Base-by-base conservation (phyloP, 2,888 invertebrate genomes). In the Stenodera caucasica region DNA sequence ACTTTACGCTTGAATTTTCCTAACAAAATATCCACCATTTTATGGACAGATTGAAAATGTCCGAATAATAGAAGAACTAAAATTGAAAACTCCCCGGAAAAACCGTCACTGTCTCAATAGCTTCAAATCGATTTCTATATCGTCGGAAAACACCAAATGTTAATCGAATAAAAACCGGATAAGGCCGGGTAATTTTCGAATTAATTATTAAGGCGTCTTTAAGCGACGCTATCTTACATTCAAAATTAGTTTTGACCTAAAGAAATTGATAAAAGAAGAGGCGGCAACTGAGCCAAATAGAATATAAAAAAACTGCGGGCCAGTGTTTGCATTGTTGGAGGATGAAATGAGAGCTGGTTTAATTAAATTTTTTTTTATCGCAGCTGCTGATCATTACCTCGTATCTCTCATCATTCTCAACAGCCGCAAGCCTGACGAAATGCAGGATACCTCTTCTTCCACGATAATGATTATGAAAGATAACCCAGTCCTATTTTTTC, bases 321-420 rank as follows among this genome's bases (percentile, higher is more conserved):
- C 45, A 12, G 33, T 53, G 33, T 53, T 53, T 53, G 53, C 30
- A 33, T 53, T 53, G 53, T 53, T 53, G 15, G 12, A 18, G 33
- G 21, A 53, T 53, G 18, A 35, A 29, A 53, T 33, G 35, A 11
- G 53, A 18, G 21, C 6, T n/a, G 12, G 15, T 30, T 30, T 53
- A 53, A 53, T 53, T 30, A 53, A 53, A 53, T 53, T 53, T 33
- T 50, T 49, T 49, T 53, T 53, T 53, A 30, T 53, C 30, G 8
- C 53, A 32, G 4, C 32, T 30, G 33, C 15, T 53, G 15, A 53
- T 53, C 53, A 53, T 53, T 53, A 53, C 32, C 53, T 53, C 53
- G 53, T 33, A 53, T 53, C 33, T 21, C 32, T 33, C 53, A 30
- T 33, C 26, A 32, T 53, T 53, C 30, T 45, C 21, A 45, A 45